These are phyloP conservation scores for Chelonia mydas DNA, from an alignment of 2,797 vertebrate species.

Conservation along the genomic window DNA sequence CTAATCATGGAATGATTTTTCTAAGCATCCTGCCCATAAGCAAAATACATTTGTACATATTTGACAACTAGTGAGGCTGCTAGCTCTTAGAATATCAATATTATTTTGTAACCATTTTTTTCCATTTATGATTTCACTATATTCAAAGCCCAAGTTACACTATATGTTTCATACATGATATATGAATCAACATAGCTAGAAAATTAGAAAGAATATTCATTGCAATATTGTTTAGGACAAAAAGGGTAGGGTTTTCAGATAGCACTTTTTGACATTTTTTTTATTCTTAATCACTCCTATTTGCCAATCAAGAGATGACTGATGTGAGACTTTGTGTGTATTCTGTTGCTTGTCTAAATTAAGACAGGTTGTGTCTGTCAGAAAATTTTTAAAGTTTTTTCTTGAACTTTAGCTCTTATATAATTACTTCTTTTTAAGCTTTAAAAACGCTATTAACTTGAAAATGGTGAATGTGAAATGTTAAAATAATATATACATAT, in stretches of 20 bases:
- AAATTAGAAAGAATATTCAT: background rate
- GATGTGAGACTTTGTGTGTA: background rate
- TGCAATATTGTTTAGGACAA: background rate
- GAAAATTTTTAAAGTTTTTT: background rate
- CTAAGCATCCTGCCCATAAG: background rate
- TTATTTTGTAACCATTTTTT: background rate
- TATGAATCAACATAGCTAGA: background rate
- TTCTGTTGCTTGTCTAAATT: background rate
- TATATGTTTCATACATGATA: background rate
- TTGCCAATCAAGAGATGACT: background rate
- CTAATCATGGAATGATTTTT: background rate
- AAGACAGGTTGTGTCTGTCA: background rate
- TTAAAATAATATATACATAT: background rate
- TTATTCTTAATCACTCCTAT: background rate
- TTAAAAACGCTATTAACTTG: background rate
- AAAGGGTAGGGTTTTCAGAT: background rate
- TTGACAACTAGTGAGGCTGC: background rate
- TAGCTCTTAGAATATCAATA: background rate
- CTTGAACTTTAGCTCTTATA: background rate
- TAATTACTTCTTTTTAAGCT: background rate
- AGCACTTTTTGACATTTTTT: background rate
- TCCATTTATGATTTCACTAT: background rate
- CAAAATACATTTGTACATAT: background rate
- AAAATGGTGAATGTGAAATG: constrained; percentile 13
- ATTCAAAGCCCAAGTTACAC: background rate